Conservation (phyloP, 2,113 vertebrate genomes). For the Sigmodon hispidus region DNA sequence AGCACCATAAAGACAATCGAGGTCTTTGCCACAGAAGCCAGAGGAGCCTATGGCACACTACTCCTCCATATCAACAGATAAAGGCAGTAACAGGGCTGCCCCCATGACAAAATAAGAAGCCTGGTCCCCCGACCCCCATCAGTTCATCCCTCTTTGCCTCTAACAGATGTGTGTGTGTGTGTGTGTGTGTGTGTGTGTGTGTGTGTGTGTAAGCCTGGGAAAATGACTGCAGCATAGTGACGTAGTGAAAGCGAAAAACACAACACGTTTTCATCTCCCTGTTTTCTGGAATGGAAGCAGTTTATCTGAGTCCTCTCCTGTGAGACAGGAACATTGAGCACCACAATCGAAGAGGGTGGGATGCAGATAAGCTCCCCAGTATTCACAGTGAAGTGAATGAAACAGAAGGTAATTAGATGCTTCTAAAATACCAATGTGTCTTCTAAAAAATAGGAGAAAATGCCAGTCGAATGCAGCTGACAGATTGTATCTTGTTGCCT, state of each 20-base stretch:
- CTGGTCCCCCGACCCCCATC: constrained; percentile 44
- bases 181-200: background rate
- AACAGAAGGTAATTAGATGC: constrained; percentile 34
- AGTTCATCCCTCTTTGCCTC: constrained; percentile 36
- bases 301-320: background rate
- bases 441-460: constrained; percentile 64
- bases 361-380: background rate
- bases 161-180: background rate
- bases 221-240: constrained; percentile 34
- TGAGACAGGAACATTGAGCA: background rate
- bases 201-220: constrained; percentile 37
- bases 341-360: background rate
- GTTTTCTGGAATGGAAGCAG: constrained; percentile 12
- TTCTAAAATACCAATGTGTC: constrained; percentile 69
- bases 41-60: background rate
- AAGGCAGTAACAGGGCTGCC: background rate
- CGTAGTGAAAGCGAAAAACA: constrained; percentile 47
- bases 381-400: constrained; percentile 41
- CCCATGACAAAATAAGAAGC: background rate
- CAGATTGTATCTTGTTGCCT: constrained; percentile 80
- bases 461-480: constrained; percentile 51
- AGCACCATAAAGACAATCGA: background rate
- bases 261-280: constrained; percentile 67
- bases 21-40: background rate
- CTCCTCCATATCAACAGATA: background rate